phyloP scores from a whole-genome alignment of 2,797 vertebrate genomes.

The Sandelia bainsii region DNA sequence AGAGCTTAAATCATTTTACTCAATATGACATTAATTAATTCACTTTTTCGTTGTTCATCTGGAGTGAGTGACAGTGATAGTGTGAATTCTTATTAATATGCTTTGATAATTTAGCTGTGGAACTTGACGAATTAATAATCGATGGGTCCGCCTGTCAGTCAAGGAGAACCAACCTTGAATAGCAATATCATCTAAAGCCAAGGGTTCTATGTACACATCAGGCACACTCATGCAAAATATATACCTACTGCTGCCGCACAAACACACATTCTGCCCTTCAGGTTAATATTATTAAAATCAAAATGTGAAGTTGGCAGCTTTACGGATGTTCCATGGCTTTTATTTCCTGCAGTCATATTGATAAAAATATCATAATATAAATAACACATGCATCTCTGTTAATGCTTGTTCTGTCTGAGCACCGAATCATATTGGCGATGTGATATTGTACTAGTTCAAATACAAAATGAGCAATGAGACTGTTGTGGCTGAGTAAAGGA shows the following conservation, averaged over 20 bases:
- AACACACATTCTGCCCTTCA: neutral
- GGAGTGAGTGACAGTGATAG: neutral
- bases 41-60: neutral
- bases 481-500: constrained; percentile 19
- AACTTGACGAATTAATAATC: constrained; percentile 45
- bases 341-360: constrained; percentile 7
- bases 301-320: constrained; percentile 11
- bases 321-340: constrained; percentile 23
- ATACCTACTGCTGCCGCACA: constrained; percentile 5
- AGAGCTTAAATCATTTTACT: neutral
- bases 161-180: constrained; percentile 16
- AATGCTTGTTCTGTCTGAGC: constrained; percentile 9
- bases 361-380: constrained; percentile 28
- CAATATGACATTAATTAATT: neutral
- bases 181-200: constrained; percentile 43
- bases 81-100: neutral
- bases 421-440: constrained; percentile 1
- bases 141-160: constrained; percentile 44
- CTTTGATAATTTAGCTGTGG: neutral
- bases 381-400: neutral
- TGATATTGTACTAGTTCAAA: constrained; percentile 24
- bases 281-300: constrained; percentile 4
- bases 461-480: constrained; percentile 18
- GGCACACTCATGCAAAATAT: constrained; percentile 1
- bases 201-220: constrained; percentile 7